Base-by-base conservation (phyloP, 2,888 invertebrate species). In the Unio delphinus region DNA sequence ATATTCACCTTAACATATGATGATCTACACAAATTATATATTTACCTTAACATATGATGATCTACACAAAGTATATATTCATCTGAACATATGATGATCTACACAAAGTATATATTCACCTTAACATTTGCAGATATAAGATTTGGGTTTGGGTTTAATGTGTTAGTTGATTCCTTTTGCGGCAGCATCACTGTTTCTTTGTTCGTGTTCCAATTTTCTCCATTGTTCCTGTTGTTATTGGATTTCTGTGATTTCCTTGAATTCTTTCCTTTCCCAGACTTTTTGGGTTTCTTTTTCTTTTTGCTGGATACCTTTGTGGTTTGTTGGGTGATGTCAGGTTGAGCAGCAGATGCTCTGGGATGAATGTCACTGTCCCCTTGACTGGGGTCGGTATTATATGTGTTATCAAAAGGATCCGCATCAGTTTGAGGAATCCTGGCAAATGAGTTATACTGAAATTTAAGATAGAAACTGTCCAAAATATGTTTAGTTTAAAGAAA, bases 371-470 rank as follows among this genome's bases (percentile, higher is more conserved):
- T 56, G 7, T 3, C 59, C 56, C 56, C 66, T 59, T 68, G 68
- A 30, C 67, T 74, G 4, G 81, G 79, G 56, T 81, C 80, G 2
- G 81, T 81, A 57, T 81, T 81, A 59, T 76, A 80, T 8, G 80
- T 74, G 61, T 79, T 81, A 54, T 81, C 79, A 20, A 80, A 74
- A 8, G 81, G 72, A 64, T 77, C 80, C 23, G 69, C 67, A 6
- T 64, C 64, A 0, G 54, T 59, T n/a, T 30, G 45, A 28, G 54
- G 17, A 18, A 68, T 11, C 8, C 68, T 26, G 17, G 63, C 64
- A 26, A 68, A 68, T 55, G 58, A 30, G n/a, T 54, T 64, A 59
- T 64, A 63, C 68, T 68, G 59, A 55, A 28, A 18, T 18, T 55
- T 3, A 26, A 54, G 63, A 28, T 2, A 23, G 62, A 45, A 45